phyloP scores from a whole-genome alignment of 37 sponge, comb jelly and placozoan genomes.

The Corticium candelabrum region DNA sequence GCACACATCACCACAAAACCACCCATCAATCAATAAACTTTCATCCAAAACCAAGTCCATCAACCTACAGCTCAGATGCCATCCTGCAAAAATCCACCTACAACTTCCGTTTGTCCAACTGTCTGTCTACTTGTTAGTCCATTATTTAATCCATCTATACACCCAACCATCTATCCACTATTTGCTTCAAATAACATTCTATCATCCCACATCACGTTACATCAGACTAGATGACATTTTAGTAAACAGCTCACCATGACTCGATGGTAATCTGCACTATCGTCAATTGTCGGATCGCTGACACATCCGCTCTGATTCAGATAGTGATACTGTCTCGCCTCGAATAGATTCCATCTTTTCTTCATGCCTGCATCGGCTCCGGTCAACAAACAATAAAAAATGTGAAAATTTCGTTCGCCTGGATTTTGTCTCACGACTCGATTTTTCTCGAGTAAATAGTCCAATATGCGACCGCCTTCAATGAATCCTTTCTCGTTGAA shows the following conservation, averaged over 20 bases:
- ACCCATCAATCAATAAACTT: too few relatives aligned
- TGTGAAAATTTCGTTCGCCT: conserved; percentile 90
- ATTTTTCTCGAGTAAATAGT: conserved; percentile 84
- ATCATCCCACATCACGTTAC: too few relatives aligned
- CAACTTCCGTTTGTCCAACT: too few relatives aligned
- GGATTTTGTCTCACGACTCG: conserved; percentile 92
- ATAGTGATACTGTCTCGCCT: conserved; percentile 56
- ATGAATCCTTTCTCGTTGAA: conserved; percentile 77
- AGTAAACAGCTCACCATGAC: conserved; percentile 22
- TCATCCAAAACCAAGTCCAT: too few relatives aligned
- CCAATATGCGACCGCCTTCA: conserved; percentile 75
- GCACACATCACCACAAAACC: too few relatives aligned
- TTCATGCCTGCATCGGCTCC: conserved; percentile 45
- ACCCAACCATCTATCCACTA: not conserved
- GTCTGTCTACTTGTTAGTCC: too few relatives aligned
- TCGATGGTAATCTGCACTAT: conserved; percentile 37
- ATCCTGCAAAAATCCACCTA: too few relatives aligned
- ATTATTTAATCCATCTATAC: not conserved
- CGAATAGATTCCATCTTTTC: conserved; percentile 33
- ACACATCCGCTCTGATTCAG: conserved; percentile 80
- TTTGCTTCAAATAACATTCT: too few relatives aligned
- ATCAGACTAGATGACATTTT: too few relatives aligned
- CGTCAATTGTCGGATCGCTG: conserved; percentile 78
- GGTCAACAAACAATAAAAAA: conserved; percentile 73
- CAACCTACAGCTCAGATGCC: too few relatives aligned